Evolutionary conservation across 2,113 vertebrate species (phyloP), one percentile per base, ranked within the genome.

Genomic region (Nannobrachium achirus): DNA sequence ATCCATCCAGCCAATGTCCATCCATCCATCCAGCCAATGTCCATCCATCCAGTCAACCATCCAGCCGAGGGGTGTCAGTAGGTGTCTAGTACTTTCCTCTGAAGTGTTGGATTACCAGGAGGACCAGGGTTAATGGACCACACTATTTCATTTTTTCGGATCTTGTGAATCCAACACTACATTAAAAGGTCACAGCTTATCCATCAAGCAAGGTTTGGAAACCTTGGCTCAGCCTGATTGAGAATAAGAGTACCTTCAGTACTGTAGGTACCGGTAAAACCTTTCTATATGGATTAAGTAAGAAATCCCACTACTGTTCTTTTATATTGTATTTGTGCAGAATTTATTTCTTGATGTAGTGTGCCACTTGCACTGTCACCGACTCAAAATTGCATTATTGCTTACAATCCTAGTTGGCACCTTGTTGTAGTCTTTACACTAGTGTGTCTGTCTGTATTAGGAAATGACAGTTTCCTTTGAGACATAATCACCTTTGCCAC

Each of bases 401-500:
- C 57, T 66, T 71, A 39, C 38, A 71, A 67, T 62, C 48, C 51
- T 78, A 55, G 63, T 61, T 19, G 42, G 72, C 77, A 84, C 66
- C 63, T 80, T 73, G 69, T 48, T 38, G 51, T 78, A 38, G 86
- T 90, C 73, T 46, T 68, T 33, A 80, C 80, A 86, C 83, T 86
- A 79, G 59, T 66, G 3, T 4, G 51, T 15, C 55, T 9, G 20
- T 41, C 38, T 63, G 56, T 66, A 73, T 11, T 61, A 62, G 15
- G 8, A 75, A 41, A 46, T 14, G 3, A 48, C 45, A 2, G 45
- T 48, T 48, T 61, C 18, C 52, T 71, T 75, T 57, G 16, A 55
- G 18, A 16, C 20, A 52, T 25, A 14, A 39, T 7, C 55, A 19
- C 56, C 57, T 16, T 67, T 55, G 56, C 25, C 49, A 16, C 56